Evolutionary conservation across 2,113 vertebrate genomes (phyloP).

Genomic region (Nothobranchius kuhntae): DNA sequence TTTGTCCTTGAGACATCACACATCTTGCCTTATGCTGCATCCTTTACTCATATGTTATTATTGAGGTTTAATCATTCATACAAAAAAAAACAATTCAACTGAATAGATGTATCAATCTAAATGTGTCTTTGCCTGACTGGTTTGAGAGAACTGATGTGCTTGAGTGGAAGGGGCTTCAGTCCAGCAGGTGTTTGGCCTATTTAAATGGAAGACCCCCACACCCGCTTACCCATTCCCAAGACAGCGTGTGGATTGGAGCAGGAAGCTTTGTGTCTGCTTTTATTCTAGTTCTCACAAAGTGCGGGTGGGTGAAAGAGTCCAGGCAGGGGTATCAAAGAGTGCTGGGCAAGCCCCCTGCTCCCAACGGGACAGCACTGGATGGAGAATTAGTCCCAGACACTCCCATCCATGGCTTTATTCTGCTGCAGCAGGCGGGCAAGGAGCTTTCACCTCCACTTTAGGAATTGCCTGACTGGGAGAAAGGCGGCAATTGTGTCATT

Average conservation of each 20-base stretch:
- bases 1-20: conserved; percentile 29
- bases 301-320: conserved; percentile 79
- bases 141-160: conserved; percentile 69
- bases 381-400: conserved; percentile 81
- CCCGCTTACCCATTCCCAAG: conserved; percentile 70
- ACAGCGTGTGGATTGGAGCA: conserved; percentile 83
- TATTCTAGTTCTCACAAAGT: conserved; percentile 80
- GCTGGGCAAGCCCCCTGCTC: conserved; percentile 70
- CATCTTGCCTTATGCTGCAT: conserved; percentile 32
- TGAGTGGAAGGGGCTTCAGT: conserved; percentile 75
- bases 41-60: conserved; percentile 38
- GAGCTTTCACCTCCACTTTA: conserved; percentile 65
- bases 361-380: conserved; percentile 74
- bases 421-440: conserved; percentile 67
- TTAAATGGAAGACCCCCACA: conserved; percentile 73
- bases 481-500: conserved; percentile 64
- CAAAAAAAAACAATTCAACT: conserved; percentile 52
- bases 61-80: conserved; percentile 56
- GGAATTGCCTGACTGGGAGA: conserved; percentile 58
- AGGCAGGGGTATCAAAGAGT: conserved; percentile 83
- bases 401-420: conserved; percentile 81
- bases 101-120: conserved; percentile 73
- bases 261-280: conserved; percentile 88
- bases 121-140: conserved; percentile 69
- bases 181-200: conserved; percentile 85